Evolutionary conservation across 2,113 vertebrate species (phyloP), one percentile per base, ranked within the genome.

Genomic region (Mormoops blainvillei): DNA sequence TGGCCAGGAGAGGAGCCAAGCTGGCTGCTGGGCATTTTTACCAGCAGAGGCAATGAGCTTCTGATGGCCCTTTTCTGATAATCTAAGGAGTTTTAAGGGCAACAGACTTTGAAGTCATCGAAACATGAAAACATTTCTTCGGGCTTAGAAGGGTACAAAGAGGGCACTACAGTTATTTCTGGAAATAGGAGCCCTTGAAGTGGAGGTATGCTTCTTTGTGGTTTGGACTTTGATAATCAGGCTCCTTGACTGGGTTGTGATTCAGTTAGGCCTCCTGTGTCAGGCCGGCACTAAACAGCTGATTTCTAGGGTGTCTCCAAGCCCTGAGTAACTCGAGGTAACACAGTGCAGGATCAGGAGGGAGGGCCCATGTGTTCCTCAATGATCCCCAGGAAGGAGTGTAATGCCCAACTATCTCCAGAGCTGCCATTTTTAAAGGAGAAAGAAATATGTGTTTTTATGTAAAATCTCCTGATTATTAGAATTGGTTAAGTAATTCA

Each of bases 101-200:
- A 91, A 94, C 36, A 31, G 68, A 50, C 85, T 93, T 96, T 97
- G 96, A 97, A 97, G 94, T 84, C 38, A 61, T 96, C 83, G 87
- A 91, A 97, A 96, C 91, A 93, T 93, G 94, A 97, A 97, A 96
- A 95, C 54, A 68, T 65, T 93, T 94, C 93, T 94, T 89, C 96
- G 94, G 73, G 83, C 20, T 94, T 89, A 96, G 85, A 97, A 94
- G 89, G 89, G 86, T 91, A 74, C 91, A 96, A 56, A 97, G 97
- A 96, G 78, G 86, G 93, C 48, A 36, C 86, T 86, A 78, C 52
- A 95, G 96, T 91, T 97, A 94, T 95, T 96, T 97, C 94, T 96
- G 93, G 94, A 97, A 96, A 97, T 94, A 96, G 93, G 96, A 88
- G 95, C 86, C 88, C 91, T 97, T 96, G 93, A 96, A 95, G 86